phyloP scores from a whole-genome alignment of 2,888 invertebrate genomes.

The Keiferia lycopersicella region DNA sequence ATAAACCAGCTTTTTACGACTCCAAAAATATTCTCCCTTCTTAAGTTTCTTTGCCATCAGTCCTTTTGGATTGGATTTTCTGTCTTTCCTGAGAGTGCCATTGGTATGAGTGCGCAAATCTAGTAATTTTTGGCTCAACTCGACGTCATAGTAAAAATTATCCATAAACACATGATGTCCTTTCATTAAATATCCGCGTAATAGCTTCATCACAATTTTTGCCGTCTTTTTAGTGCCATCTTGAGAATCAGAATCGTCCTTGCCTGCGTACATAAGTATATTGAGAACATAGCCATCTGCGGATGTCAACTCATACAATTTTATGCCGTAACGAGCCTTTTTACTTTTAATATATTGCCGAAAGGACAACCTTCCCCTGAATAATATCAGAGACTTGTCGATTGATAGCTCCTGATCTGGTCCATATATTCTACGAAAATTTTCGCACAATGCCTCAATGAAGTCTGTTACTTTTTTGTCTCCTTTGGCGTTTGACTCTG shows the following conservation, averaged over 20 bases:
- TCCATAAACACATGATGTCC: slow-evolving; percentile 39
- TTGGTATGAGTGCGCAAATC: slow-evolving; percentile 34
- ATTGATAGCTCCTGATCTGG: slow-evolving; percentile 37
- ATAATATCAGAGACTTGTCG: slow-evolving; percentile 39
- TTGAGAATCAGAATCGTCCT: slow-evolving; percentile 28
- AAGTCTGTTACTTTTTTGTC: slow-evolving; percentile 35
- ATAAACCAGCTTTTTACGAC: slow-evolving; percentile 34
- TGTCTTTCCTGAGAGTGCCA: slow-evolving; percentile 35
- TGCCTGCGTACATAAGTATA: slow-evolving; percentile 40
- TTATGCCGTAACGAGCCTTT: slow-evolving; percentile 43
- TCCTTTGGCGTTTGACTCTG: slow-evolving; percentile 36
- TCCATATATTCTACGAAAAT: slow-evolving; percentile 36
- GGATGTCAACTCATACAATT: slow-evolving; percentile 41
- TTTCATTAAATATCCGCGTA: slow-evolving; percentile 36
- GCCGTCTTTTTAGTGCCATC: slow-evolving; percentile 32
- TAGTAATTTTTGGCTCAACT: slow-evolving; percentile 34
- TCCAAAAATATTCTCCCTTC: slow-evolving; percentile 35
- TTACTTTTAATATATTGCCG: slow-evolving; percentile 41
- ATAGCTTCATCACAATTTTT: slow-evolving; percentile 34
- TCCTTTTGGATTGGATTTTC: slow-evolving; percentile 35
- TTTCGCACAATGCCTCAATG: slow-evolving; percentile 33
- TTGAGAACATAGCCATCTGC: slow-evolving; percentile 43
- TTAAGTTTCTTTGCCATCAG: slow-evolving; percentile 33
- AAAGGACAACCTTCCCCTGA: slow-evolving; percentile 39
- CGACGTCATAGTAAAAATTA: slow-evolving; percentile 37